Conservation (phyloP, 2,113 vertebrate species). For the Antennarius striatus region DNA sequence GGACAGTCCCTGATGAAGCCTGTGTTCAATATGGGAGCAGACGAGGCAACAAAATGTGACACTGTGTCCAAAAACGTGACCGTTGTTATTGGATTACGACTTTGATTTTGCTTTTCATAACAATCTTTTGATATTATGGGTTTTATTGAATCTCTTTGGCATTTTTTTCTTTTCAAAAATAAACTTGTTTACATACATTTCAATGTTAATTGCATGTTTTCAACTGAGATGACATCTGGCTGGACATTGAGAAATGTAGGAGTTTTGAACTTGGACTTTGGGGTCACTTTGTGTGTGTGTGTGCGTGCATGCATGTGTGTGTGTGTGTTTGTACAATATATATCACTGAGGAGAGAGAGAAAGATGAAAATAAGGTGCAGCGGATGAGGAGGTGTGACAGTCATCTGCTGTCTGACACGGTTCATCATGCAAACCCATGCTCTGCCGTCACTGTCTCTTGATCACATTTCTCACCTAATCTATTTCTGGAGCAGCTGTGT, state of each 20-base stretch:
- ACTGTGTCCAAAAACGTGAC: too few relatives aligned
- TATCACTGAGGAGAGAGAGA: conserved; percentile 1
- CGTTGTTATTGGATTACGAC: too few relatives aligned
- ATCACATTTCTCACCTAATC: conserved; percentile 44
- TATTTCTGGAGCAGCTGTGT: conserved; percentile 35
- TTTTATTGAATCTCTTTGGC: too few relatives aligned
- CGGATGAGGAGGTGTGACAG: conserved; percentile 14
- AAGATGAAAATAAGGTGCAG: conserved; percentile 18
- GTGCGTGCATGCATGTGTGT: conserved; percentile 21
- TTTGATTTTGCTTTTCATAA: too few relatives aligned
- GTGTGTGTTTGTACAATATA: too few relatives aligned
- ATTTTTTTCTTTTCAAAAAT: too few relatives aligned
- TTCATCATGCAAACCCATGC: conserved; percentile 18
- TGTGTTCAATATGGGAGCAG: too few relatives aligned
- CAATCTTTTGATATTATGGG: too few relatives aligned
- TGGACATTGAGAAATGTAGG: conserved; percentile 10
- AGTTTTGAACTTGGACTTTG: conserved; percentile 6
- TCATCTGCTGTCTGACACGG: conserved; percentile 37
- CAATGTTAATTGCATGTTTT: too few relatives aligned
- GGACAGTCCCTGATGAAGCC: too few relatives aligned
- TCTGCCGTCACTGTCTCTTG: conserved; percentile 41
- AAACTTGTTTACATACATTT: too few relatives aligned
- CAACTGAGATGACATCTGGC: not conserved
- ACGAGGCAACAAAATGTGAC: too few relatives aligned
- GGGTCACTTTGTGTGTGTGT: not conserved